A percentile compares a stretch with the other conserved stretches of the same genome.
Conservation (phyloP, 2,113 vertebrate genomes). For the Brachionichthys hirsutus region DNA sequence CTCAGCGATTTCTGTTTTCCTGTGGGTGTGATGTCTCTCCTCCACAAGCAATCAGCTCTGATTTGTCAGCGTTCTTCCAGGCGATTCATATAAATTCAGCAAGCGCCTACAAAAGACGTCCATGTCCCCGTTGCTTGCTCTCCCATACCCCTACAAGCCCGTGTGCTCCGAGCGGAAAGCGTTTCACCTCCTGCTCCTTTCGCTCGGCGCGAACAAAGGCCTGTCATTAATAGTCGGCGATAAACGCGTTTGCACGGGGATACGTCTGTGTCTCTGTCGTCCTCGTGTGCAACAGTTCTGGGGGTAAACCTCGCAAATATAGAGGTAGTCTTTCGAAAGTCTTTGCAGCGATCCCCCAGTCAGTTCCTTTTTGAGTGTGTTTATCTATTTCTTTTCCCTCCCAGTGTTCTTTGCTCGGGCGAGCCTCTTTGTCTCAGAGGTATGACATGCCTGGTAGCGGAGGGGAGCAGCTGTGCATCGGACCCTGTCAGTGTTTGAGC, state of each 20-base stretch:
- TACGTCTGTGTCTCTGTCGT: conserved; percentile 9
- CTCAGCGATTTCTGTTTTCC: conserved; percentile 84
- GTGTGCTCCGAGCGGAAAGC: conserved; percentile 36
- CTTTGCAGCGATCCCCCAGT: conserved; percentile 4
- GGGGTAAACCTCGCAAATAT: conserved; percentile 30
- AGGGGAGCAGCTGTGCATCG: conserved; percentile 71
- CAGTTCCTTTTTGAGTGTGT: conserved; percentile 31
- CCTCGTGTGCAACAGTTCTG: conserved; percentile 10
- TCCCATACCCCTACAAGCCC: conserved; percentile 24
- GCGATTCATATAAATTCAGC: conserved; percentile 81
- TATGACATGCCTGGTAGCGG: conserved; percentile 62
- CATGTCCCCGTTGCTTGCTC: conserved; percentile 41
- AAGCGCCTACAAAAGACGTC: conserved; percentile 73
- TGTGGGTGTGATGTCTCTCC: conserved; percentile 81
- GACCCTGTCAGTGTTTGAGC: conserved; percentile 66
- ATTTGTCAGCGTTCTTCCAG: conserved; percentile 79
- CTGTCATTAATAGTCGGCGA: conserved; percentile 28
- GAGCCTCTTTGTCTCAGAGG: conserved; percentile 63
- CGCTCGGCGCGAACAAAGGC: conserved; percentile 29
- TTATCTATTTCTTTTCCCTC: background rate
- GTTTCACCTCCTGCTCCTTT: conserved; percentile 35
- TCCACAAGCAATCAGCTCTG: conserved; percentile 81
- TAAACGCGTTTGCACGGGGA: conserved; percentile 12
- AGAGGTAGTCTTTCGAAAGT: conserved; percentile 20
- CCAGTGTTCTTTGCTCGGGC: conserved; percentile 20